These are phyloP conservation scores for Sebastes wilsoni DNA, from an alignment of 2,797 vertebrate species.

Conservation along the genomic window DNA sequence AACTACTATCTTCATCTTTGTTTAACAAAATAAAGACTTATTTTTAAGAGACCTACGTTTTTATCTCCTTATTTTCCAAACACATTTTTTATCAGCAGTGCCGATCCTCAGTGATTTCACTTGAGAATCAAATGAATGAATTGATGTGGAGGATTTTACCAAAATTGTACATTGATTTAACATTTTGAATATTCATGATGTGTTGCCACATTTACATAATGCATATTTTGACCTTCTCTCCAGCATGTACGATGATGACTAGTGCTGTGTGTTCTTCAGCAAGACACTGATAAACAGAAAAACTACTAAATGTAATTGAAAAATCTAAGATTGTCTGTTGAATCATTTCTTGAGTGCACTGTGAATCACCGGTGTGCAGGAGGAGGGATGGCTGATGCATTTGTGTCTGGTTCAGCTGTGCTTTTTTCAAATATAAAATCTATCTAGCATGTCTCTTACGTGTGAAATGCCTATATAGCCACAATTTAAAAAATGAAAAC, in stretches of 20 bases:
- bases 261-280: neutral
- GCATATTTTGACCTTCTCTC: neutral
- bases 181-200: neutral
- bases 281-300: neutral
- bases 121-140: neutral
- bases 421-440: neutral
- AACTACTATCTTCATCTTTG: slow-evolving; percentile 77
- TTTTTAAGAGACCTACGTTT: slow-evolving; percentile 75
- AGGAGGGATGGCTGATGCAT: neutral
- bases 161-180: neutral
- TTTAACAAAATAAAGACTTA: slow-evolving; percentile 86
- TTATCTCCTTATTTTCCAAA: neutral
- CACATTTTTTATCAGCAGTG: neutral
- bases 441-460: neutral
- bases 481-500: neutral
- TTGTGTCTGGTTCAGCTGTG: neutral
- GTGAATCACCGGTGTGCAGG: neutral
- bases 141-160: neutral
- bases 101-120: neutral
- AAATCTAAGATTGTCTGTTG: neutral
- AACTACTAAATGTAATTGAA: neutral
- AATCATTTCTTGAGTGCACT: neutral
- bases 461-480: neutral
- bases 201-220: neutral
- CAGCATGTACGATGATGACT: neutral